Conservation (phyloP, 2,888 invertebrate genomes). For the Patella depressa region DNA sequence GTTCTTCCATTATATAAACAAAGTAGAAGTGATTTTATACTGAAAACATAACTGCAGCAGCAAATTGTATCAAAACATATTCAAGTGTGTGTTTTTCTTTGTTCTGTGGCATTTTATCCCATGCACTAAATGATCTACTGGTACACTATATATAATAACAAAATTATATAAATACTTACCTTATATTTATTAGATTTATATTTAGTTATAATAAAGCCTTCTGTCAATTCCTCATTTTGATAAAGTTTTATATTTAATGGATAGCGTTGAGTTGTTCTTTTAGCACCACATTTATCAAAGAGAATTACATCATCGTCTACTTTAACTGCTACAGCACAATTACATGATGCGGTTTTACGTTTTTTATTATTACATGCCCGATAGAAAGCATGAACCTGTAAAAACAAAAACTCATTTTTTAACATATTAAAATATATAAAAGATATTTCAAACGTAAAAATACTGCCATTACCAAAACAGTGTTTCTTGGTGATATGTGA, state of each 20-base stretch:
- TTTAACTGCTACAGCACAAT: slow-evolving; percentile 45
- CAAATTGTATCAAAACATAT: too few species aligned
- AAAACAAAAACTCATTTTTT: not conserved
- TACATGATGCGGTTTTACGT: slow-evolving; percentile 44
- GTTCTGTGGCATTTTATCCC: too few species aligned
- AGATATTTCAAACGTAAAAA: not conserved
- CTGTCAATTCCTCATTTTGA: slow-evolving; percentile 44
- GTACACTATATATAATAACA: too few species aligned
- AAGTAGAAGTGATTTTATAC: too few species aligned
- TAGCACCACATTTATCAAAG: slow-evolving; percentile 44
- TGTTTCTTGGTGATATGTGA: not conserved
- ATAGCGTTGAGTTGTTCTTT: slow-evolving; percentile 4
- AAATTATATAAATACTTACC: not conserved
- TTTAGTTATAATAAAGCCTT: slow-evolving; percentile 22
- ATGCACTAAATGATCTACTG: too few species aligned
- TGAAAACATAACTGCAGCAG: too few species aligned
- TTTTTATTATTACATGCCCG: slow-evolving; percentile 24
- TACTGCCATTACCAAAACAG: not conserved
- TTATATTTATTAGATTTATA: not conserved
- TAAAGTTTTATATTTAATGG: slow-evolving; percentile 36
- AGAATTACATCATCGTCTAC: slow-evolving; percentile 47
- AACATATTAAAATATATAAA: not conserved
- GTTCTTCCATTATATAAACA: too few species aligned
- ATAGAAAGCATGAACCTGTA: slow-evolving; percentile 32
- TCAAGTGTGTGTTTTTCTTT: too few species aligned